phyloP scores from a whole-genome alignment of 2,113 vertebrate genomes.

The Oryzias woworae region DNA sequence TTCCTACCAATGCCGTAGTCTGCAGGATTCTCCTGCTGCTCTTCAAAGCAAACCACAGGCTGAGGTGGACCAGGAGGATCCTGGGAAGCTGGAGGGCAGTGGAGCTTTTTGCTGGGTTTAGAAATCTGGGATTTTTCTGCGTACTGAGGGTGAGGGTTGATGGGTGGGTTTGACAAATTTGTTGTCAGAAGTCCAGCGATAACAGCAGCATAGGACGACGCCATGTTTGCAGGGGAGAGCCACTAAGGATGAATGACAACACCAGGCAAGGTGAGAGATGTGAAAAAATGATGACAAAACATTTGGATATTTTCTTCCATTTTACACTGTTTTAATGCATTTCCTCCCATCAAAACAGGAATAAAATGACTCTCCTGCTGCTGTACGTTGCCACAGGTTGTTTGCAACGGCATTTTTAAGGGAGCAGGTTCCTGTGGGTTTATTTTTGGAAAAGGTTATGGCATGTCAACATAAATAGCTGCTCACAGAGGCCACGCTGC shows the following conservation, averaged over 20 bases:
- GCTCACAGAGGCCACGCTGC: slow-evolving; percentile 49
- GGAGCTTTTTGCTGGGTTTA: slow-evolving; percentile 1
- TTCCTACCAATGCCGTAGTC: slow-evolving; percentile 69
- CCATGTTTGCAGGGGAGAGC: slow-evolving; percentile 52
- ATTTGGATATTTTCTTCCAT: neutral
- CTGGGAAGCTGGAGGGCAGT: neutral
- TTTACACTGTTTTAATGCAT: too few species aligned
- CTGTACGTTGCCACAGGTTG: slow-evolving; percentile 5
- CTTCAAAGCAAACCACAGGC: slow-evolving; percentile 40
- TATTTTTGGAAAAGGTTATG: slow-evolving; percentile 68
- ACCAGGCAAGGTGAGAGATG: slow-evolving; percentile 1
- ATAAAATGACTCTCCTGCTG: neutral
- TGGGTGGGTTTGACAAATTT: slow-evolving; percentile 3
- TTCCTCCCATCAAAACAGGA: neutral
- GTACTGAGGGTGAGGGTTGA: neutral
- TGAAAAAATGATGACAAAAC: slow-evolving; percentile 11
- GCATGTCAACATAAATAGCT: slow-evolving; percentile 71
- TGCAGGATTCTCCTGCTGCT: slow-evolving; percentile 71
- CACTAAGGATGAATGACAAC: slow-evolving; percentile 12
- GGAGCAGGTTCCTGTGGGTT: slow-evolving; percentile 33
- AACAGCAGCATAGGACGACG: slow-evolving; percentile 66
- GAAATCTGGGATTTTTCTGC: neutral
- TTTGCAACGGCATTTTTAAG: slow-evolving; percentile 56
- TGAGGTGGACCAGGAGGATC: slow-evolving; percentile 13
- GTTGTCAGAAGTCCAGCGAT: slow-evolving; percentile 56